Percentiles rank a stretch among this genome's conserved stretches.
phyloP scores from a whole-genome alignment of 2,113 vertebrate species.

The Ifrita kowaldi region DNA sequence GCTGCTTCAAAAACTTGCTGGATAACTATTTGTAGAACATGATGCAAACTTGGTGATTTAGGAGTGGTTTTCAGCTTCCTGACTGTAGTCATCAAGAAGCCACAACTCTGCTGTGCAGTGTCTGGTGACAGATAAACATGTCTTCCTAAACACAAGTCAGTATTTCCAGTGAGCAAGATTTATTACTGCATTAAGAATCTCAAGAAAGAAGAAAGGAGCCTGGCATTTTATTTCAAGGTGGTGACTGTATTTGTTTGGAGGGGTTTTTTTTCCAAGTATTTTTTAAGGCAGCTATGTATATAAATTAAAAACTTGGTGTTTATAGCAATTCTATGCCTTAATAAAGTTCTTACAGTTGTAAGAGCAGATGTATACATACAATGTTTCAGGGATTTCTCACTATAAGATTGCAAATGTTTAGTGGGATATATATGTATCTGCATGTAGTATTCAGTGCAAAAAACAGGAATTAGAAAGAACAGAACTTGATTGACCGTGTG shows the following conservation, averaged over 20 bases:
- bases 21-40: slow-evolving; percentile 57
- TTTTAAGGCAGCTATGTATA: neutral
- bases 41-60: slow-evolving; percentile 41
- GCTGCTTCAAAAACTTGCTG: slow-evolving; percentile 24
- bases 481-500: neutral
- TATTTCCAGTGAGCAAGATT: slow-evolving; percentile 19
- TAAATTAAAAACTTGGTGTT: neutral
- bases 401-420: neutral
- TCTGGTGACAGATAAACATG: slow-evolving; percentile 30
- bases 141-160: neutral
- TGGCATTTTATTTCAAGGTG: neutral
- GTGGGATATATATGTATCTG: neutral
- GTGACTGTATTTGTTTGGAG: accelerated
- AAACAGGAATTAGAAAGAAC: neutral
- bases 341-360: neutral
- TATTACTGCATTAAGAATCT: neutral
- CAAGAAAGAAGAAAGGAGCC: neutral
- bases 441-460: neutral
- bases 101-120: slow-evolving; percentile 16
- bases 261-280: neutral
- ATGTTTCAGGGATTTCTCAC: neutral
- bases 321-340: neutral
- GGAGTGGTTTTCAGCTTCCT: slow-evolving; percentile 62
- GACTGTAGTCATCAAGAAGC: slow-evolving; percentile 10
- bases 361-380: neutral